A percentile compares a stretch with the other conserved stretches of the same genome.
Evolutionary conservation across 2,113 vertebrate genomes (phyloP).

Genomic region (Mesitornis unicolor): DNA sequence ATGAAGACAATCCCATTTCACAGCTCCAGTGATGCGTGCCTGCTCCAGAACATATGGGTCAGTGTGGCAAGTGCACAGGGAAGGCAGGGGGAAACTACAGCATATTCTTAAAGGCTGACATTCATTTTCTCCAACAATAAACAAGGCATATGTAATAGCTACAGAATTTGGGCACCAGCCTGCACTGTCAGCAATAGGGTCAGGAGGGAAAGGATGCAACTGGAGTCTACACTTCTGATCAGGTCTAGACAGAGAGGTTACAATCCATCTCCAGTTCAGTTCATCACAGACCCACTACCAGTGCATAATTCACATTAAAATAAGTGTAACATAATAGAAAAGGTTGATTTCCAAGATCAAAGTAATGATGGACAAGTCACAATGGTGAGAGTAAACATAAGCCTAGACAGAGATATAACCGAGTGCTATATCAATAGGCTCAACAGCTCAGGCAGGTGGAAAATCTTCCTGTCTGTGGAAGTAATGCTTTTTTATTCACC

Average conservation of each 20-base stretch:
- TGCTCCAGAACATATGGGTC: neutral
- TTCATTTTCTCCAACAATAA: neutral
- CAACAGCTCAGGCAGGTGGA: neutral
- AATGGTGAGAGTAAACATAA: neutral
- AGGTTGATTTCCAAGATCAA: neutral
- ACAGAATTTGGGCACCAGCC: neutral
- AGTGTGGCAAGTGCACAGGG: fast-evolving
- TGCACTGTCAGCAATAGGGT: neutral
- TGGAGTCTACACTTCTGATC: neutral
- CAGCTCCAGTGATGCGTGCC: neutral
- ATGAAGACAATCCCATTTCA: neutral
- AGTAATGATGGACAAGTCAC: neutral
- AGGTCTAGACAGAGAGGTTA: neutral
- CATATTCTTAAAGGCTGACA: neutral
- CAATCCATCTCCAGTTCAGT: neutral
- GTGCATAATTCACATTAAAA: neutral
- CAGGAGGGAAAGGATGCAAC: neutral
- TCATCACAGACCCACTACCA: neutral
- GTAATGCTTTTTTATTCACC: neutral
- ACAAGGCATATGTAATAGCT: neutral
- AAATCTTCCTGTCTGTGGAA: neutral
- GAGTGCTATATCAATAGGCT: neutral
- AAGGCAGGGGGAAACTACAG: neutral
- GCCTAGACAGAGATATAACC: neutral
- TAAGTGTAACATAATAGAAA: neutral